Base-by-base conservation (phyloP, 2,797 vertebrate genomes). In the Leucoraja ocellata region DNA sequence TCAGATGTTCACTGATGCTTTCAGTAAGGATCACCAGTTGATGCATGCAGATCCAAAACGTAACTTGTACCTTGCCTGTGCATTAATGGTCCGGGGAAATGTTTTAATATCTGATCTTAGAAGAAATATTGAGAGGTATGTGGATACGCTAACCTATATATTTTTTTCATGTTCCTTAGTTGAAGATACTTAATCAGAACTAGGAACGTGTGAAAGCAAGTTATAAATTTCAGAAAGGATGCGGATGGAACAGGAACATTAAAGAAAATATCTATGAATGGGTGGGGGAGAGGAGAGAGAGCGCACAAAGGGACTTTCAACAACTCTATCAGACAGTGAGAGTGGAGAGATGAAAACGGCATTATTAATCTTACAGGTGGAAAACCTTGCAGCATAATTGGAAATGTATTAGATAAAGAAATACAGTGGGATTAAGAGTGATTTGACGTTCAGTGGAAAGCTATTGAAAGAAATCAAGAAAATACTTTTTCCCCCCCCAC, bases 1-100 rank as follows among this genome's bases (percentile, higher is more conserved):
- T 96, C 98, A 99, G 95, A 99, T 99, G 98, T 99, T 99, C 96
- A 98, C 97, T 84, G 98, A 99, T 93, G 98, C 98, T 13, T 99
- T 99, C 95, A 98, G 97, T 93, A 99, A 98, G 96, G 97, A 98
- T 93, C 97, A 99, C 95, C 98, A 99, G 93, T 95, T 99, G 32
- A 98, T 99, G 95, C 96, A 94, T 93, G 97, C 98, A 1, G 97
- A 99, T 95, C 99, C 98, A 10, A 98, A 96, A 94, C 98, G 96
- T 74, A 97, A 96, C 94, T 96, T 99, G 39, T 99, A 99, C 94
- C 96, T 99, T 74, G 98, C 99, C 80, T 99, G 98, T 93, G 98
- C 98, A 14, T 97, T 99, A 77, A 97, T 99, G 94, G 96, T 99
- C 94, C 95, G 99, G 94, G 98, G 99, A 94, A 97, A 98, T 0